Conservation (phyloP, 2,888 invertebrate genomes). For the Spicauda simplicius region DNA sequence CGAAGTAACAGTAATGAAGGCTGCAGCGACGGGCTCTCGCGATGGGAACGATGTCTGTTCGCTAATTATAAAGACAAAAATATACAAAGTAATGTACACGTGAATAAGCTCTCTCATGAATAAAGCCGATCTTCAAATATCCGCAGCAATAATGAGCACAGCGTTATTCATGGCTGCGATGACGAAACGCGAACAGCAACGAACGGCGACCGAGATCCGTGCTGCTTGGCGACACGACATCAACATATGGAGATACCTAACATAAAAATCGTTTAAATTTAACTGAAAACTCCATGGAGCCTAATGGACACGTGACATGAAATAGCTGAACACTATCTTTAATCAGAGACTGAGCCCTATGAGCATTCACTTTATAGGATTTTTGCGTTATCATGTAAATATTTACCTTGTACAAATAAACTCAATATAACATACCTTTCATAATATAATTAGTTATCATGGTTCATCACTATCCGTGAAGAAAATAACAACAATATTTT, state of each 20-base stretch:
- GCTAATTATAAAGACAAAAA: conserved; percentile 31
- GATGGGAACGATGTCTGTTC: conserved; percentile 11
- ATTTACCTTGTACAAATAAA: too few relatives aligned
- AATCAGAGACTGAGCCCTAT: not conserved
- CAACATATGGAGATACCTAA: conserved; percentile 52
- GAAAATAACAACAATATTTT: too few relatives aligned
- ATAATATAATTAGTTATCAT: too few relatives aligned
- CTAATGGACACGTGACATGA: not conserved
- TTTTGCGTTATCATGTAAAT: too few relatives aligned
- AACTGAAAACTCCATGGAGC: not conserved
- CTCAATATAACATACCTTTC: too few relatives aligned
- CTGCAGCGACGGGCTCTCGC: not conserved
- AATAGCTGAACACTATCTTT: not conserved
- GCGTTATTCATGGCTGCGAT: conserved; percentile 62
- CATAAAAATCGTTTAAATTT: not conserved
- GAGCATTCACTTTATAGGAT: not conserved
- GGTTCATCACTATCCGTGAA: too few relatives aligned
- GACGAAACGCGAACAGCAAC: conserved; percentile 62
- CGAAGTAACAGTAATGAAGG: not conserved
- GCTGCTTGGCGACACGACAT: conserved; percentile 56
- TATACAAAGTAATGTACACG: conserved; percentile 36
- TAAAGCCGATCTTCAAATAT: conserved; percentile 64
- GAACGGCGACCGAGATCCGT: conserved; percentile 57
- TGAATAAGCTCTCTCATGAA: conserved; percentile 57
- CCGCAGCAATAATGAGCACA: conserved; percentile 63